Evolutionary conservation across 2,797 vertebrate genomes (phyloP), one percentile per base, ranked within the genome.

Genomic region (Vespertilio murinus): DNA sequence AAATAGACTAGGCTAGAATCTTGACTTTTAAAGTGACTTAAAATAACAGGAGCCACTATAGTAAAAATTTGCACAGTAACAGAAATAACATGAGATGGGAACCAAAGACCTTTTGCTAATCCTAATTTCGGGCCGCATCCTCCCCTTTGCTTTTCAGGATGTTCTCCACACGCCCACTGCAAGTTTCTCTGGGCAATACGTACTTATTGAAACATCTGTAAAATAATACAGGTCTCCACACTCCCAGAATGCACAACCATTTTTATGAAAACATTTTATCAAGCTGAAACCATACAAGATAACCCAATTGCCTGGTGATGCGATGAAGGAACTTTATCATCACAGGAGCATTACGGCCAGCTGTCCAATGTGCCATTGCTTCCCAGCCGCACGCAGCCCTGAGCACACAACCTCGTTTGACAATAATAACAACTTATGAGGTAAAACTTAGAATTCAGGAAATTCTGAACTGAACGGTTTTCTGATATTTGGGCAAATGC

Each of bases 391-490:
- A 52, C 40, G 23, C 18, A 56, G 30, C 38, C 69, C 38, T 65
- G 35, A 94, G 49, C 12, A 77, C 77, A 61, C 16, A 67, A 77
- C 56, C n/a, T 56, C 77, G 6, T 87, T 88, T 90, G 56, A 45
- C 3, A 91, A 61, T 38, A 90, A 80, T 22, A 89, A 67, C 18
- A 69, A 74, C 59, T 75, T 77, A 94, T 22, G 35, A 93, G n/a
- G 33, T n/a, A 93, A 96, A 93, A 56, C 38, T 86, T 52, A 61
- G 25, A 88, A 90, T 80, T 91, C 35, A 56, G 52, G 87, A 91
- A 94, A 87, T 49, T 75, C 20, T 59, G 42, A 73, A 74, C 3
- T 7, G 47, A 93, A 74, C 23, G 77, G 83, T 71, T 84, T 94
- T 56, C 81, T 84, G 40, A 90, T 30, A 80, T 80, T 69, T 67